Evolutionary conservation across 2,113 vertebrate species (phyloP).

Genomic region (Lynx canadensis): DNA sequence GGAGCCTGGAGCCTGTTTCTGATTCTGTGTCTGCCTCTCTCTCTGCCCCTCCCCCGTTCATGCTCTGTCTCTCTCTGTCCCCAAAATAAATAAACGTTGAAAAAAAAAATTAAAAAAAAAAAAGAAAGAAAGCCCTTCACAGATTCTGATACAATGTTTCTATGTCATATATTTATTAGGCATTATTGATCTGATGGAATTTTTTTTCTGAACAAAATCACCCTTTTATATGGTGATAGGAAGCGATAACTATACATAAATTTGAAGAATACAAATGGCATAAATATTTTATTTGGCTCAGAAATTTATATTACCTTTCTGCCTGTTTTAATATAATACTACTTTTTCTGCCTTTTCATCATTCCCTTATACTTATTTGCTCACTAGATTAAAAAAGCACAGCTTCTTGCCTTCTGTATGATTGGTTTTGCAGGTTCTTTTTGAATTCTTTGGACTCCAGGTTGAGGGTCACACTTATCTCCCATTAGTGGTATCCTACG

Average conservation of each 20-base stretch:
- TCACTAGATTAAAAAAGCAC: not conserved
- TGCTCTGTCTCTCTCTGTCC: too few relatives aligned
- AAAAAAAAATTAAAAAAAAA: too few relatives aligned
- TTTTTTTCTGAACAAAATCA: not conserved
- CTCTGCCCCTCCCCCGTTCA: too few relatives aligned
- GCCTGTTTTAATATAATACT: not conserved
- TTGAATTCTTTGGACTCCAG: not conserved
- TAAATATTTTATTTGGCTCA: constrained; percentile 25
- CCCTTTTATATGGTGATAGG: not conserved
- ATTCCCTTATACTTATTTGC: not conserved
- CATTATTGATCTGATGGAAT: constrained; percentile 1
- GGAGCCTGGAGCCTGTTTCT: too few relatives aligned
- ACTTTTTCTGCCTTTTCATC: not conserved
- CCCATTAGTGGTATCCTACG: accelerated
- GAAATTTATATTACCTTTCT: not conserved
- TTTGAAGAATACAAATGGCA: not conserved
- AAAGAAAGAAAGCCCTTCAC: not conserved
- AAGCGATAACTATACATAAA: not conserved
- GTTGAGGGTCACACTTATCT: not conserved
- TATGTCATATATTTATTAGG: not conserved
- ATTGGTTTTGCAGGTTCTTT: not conserved
- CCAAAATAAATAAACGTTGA: too few relatives aligned
- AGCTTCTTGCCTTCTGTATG: not conserved
- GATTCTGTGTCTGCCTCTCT: too few relatives aligned
- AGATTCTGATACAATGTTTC: not conserved